Conservation (phyloP, 2,888 invertebrate genomes). For the Ennomos fuscantarius region DNA sequence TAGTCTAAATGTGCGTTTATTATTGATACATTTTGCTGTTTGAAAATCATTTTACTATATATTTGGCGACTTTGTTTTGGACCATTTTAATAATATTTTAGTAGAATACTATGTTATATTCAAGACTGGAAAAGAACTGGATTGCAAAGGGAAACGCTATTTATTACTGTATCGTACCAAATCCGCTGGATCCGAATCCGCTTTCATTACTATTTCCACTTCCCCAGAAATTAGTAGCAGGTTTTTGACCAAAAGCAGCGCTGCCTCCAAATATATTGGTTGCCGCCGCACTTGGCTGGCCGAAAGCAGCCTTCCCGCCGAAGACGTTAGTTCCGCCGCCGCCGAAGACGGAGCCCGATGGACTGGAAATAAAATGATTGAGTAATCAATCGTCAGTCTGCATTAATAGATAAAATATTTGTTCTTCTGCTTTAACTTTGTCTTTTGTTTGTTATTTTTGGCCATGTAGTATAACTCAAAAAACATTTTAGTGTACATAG, state of each 20-base stretch:
- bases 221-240: slow-evolving; percentile 64
- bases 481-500: too few species aligned
- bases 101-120: too few species aligned
- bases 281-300: slow-evolving; percentile 61
- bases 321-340: slow-evolving; percentile 63
- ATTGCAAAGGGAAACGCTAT: too few species aligned
- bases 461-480: too few species aligned
- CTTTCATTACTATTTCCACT: slow-evolving; percentile 54
- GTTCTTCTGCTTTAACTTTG: not conserved
- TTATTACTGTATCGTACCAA: slow-evolving; percentile 54
- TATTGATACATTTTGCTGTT: too few species aligned
- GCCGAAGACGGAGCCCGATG: slow-evolving; percentile 68
- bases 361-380: slow-evolving; percentile 40
- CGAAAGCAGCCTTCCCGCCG: slow-evolving; percentile 67
- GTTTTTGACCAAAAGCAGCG: slow-evolving; percentile 61
- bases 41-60: too few species aligned
- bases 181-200: slow-evolving; percentile 67
- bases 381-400: not conserved
- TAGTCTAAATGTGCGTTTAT: too few species aligned
- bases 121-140: too few species aligned
- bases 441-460: too few species aligned
- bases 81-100: too few species aligned
- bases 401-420: not conserved
- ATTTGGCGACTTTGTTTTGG: too few species aligned
- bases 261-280: slow-evolving; percentile 68